Evolutionary conservation across 2,113 vertebrate species (phyloP), one percentile per base, ranked within the genome.

Genomic region (Condylura cristata): DNA sequence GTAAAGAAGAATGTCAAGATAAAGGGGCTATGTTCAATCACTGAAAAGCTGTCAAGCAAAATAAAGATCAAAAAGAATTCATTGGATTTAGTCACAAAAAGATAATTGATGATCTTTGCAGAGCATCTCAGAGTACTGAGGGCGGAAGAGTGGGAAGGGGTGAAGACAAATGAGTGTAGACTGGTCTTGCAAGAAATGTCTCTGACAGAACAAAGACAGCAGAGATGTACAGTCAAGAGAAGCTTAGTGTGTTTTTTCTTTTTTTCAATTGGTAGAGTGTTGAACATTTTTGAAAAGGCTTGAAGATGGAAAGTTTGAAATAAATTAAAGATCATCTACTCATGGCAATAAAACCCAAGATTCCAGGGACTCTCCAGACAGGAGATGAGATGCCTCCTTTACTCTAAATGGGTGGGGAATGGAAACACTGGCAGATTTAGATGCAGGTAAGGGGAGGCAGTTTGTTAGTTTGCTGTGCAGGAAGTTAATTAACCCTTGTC

Each of bases 11-110:
- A 75, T 51, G 88, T 89, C 14, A 80, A n/a, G 9, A 66, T 76
- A 46, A 58, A 72, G n/a, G 51, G 24, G 80, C 14, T 56, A 70
- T 41, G 70, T 95, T 90, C 5, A 71, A 90, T 72, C 68, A 32
- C 44, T 68, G 82, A n/a, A 84, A 90, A 90, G 28, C 80, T 80
- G 51, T 95, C 34, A 86, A 80, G 30, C 48, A 93, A 94, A 34
- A 72, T 90, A 41, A 91, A 89, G 80, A 75, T 65, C 75, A 60
- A 78, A 89, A 95, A 58, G 51, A 90, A 94, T 92, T 95, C 58
- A 75, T 39, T 65, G n/a, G 26, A 74, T 90, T 83, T 82, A 51
- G 22, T 72, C 76, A 71, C 51, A 71, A 76, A 65, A 61, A 83
- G 72, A 82, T 86, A 79, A 91, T 24, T 66, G 84, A 82, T 89